Evolutionary conservation across 1,140 invertebrate genomes (phyloP).

Genomic region (Heliconius hewitsoni): DNA sequence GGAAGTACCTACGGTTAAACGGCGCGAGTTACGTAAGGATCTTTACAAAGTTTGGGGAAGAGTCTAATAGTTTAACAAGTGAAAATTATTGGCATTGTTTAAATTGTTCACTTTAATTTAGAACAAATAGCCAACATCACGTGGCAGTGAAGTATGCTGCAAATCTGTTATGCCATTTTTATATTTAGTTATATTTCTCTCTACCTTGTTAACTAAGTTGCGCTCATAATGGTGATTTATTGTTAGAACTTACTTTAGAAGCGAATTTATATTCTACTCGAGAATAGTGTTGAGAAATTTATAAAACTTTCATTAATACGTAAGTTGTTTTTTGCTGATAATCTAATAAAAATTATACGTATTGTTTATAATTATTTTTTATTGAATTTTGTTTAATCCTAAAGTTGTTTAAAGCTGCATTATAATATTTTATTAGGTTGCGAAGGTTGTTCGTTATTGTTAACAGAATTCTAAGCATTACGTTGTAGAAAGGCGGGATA

Average conservation of each 20-base stretch:
- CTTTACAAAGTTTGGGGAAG: constrained; percentile 48
- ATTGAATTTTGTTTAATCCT: background rate
- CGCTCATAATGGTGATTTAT: constrained; percentile 34
- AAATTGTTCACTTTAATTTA: constrained; percentile 65
- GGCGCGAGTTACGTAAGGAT: constrained; percentile 43
- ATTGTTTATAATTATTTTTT: background rate
- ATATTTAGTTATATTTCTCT: constrained; percentile 30
- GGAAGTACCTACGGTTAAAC: constrained; percentile 43
- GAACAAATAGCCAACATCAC: constrained; percentile 26
- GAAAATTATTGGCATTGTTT: constrained; percentile 53
- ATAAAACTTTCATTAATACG: background rate
- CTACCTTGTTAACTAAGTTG: constrained; percentile 32
- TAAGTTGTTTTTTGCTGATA: background rate
- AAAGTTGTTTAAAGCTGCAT: background rate
- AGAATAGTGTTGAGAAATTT: background rate
- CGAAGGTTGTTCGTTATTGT: background rate
- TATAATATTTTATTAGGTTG: background rate
- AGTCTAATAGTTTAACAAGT: constrained; percentile 68
- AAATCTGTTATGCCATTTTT: constrained; percentile 30
- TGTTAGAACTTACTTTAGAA: constrained; percentile 18
- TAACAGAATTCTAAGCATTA: background rate
- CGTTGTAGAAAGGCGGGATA: background rate
- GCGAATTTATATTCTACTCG: background rate
- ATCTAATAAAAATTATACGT: background rate
- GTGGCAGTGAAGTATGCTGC: constrained; percentile 34